Conservation (phyloP, 2,888 invertebrate species). For the Physocephala rufipes region DNA sequence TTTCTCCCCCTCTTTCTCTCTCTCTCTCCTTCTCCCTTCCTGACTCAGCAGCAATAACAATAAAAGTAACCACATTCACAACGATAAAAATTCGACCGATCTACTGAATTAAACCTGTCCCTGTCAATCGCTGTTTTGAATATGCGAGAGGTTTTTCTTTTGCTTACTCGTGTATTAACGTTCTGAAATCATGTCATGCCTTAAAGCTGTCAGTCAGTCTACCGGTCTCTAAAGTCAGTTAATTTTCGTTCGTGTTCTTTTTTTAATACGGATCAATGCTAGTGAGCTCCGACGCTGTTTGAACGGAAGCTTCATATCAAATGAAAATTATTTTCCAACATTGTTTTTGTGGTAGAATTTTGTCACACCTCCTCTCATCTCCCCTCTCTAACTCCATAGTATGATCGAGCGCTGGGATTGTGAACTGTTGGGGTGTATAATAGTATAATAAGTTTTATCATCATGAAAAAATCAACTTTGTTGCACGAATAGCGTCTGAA, state of each 20-base stretch:
- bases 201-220: background rate
- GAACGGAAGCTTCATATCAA: constrained; percentile 7
- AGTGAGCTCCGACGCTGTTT: background rate
- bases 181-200: background rate
- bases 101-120: too few relatives aligned
- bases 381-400: too few relatives aligned
- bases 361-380: background rate
- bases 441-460: too few relatives aligned
- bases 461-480: background rate
- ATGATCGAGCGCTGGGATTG: too few relatives aligned
- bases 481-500: too few relatives aligned
- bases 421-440: too few relatives aligned
- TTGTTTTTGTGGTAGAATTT: background rate
- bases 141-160: too few relatives aligned
- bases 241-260: background rate
- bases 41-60: background rate
- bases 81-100: background rate
- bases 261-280: background rate
- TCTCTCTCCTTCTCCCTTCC: background rate
- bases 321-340: background rate
- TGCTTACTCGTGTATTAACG: background rate
- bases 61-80: background rate
- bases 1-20: background rate
- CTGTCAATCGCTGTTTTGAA: too few relatives aligned
- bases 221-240: constrained; percentile 1